These are phyloP conservation scores for Bucco capensis DNA, from an alignment of 2,113 vertebrate genomes.

Conservation along the genomic window DNA sequence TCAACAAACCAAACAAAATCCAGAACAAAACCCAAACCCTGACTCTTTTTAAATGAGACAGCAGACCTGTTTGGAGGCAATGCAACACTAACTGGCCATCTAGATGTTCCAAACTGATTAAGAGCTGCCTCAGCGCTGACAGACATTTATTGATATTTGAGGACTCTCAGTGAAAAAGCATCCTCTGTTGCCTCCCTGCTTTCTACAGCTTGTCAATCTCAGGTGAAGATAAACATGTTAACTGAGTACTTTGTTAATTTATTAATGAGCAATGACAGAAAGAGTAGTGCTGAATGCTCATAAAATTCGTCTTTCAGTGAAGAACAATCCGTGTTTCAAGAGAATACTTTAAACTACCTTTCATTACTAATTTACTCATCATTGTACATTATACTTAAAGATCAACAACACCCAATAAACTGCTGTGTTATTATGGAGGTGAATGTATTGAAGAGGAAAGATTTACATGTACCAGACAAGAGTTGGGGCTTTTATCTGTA, in stretches of 20 bases:
- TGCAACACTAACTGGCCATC: not conserved
- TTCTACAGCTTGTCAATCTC: slow-evolving; percentile 57
- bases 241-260: slow-evolving; percentile 58
- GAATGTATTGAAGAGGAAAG: slow-evolving; percentile 40
- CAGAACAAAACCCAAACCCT: not conserved
- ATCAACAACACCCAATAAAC: slow-evolving; percentile 47
- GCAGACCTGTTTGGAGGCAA: not conserved
- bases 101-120: slow-evolving; percentile 61
- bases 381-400: slow-evolving; percentile 60
- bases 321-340: slow-evolving; percentile 36
- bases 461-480: slow-evolving; percentile 55
- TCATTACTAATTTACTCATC: slow-evolving; percentile 63
- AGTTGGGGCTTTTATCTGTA: slow-evolving; percentile 44
- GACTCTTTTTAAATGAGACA: not conserved
- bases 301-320: slow-evolving; percentile 33
- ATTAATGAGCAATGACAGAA: slow-evolving; percentile 63
- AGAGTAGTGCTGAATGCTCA: slow-evolving; percentile 7
- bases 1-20: no score
- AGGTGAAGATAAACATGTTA: slow-evolving; percentile 42
- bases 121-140: not conserved
- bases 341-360: slow-evolving; percentile 43
- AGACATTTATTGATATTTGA: slow-evolving; percentile 44
- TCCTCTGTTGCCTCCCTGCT: not conserved
- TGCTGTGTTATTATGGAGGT: slow-evolving; percentile 26
- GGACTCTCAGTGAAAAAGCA: slow-evolving; percentile 54